Percentiles rank a stretch among this genome's conserved stretches.
Evolutionary conservation across 2,113 vertebrate species (phyloP).

Genomic region (Prunella fulvescens): DNA sequence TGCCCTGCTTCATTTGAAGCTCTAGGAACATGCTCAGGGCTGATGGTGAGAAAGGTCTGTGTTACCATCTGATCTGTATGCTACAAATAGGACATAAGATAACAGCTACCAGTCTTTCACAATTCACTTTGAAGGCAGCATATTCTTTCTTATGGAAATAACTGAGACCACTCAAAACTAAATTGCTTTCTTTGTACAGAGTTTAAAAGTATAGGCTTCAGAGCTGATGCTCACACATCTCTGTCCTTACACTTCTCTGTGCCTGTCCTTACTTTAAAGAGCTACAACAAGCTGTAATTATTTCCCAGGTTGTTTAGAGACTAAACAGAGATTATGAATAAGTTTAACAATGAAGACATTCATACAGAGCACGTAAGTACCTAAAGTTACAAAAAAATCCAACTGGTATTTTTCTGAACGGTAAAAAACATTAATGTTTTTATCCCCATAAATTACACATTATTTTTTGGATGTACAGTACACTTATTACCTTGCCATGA

Average conservation of each 20-base stretch:
- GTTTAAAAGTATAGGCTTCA: neutral
- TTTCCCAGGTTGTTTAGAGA: neutral
- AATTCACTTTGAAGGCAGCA: neutral
- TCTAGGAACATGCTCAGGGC: neutral
- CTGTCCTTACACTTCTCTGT: neutral
- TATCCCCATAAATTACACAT: neutral
- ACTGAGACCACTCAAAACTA: neutral
- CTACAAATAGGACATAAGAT: neutral
- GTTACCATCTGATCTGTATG: neutral
- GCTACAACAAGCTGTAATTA: neutral
- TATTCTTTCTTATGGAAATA: neutral
- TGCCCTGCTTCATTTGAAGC: neutral
- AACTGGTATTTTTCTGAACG: conserved; percentile 26
- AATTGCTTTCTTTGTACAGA: neutral
- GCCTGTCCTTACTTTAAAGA: neutral
- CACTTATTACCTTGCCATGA: neutral
- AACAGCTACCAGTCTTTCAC: neutral
- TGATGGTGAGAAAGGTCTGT: neutral
- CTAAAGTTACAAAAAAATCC: neutral
- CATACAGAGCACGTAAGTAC: neutral
- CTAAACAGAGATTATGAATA: neutral
- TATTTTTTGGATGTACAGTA: neutral
- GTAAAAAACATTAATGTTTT: neutral
- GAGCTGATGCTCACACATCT: neutral
- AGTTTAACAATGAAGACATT: neutral